Evolutionary conservation across 2,113 vertebrate genomes (phyloP), one percentile per base, ranked within the genome.

Genomic region (Thalassoma bifasciatum): DNA sequence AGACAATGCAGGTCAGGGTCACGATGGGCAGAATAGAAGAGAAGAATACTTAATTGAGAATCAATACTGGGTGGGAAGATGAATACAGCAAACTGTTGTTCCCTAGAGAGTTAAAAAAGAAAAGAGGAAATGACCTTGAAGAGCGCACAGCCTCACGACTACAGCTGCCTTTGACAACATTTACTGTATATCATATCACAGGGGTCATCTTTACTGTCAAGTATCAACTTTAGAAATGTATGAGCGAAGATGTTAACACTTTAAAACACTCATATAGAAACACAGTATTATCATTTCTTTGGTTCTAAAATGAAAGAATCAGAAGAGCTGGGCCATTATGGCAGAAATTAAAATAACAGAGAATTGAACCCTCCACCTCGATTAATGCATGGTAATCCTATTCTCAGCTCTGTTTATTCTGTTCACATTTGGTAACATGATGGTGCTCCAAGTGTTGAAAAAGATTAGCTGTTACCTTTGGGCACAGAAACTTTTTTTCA

Each of bases 1-100:
- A 57, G 93, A 93, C 66, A 91, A 91, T 23, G 26, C 89, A 58
- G 93, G 93, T 93, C 54, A 90, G 87, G 54, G 50, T 38, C 67
- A n/a, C 10, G 23, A 40, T 9, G 23, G 2, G 44, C 8, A 46
- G 22, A 66, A 34, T 34, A 19, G 14, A 19, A 57, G 38, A 72
- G 2, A 8, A 26, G 52, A 72, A 75, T 49, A 21, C 14, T 42
- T 53, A 46, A 73, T 54, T 67, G 5, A 40, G 34, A 76, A 70
- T 67, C 64, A 58, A 50, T 71, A 71, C 36, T 57, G 51, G 26
- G 68, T 38, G 10, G 46, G 19, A 59, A 49, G 52, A 61, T 64
- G 54, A 56, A 56, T 22, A 59, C 36, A 69, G 50, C 1, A 49
- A 42, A 44, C 3, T 30, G 4, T 34, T 59, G 21, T 56, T 78